A percentile compares a stretch with the other conserved stretches of the same genome.
phyloP scores from a whole-genome alignment of 2,888 invertebrate genomes.

The Ligdia adustata region DNA sequence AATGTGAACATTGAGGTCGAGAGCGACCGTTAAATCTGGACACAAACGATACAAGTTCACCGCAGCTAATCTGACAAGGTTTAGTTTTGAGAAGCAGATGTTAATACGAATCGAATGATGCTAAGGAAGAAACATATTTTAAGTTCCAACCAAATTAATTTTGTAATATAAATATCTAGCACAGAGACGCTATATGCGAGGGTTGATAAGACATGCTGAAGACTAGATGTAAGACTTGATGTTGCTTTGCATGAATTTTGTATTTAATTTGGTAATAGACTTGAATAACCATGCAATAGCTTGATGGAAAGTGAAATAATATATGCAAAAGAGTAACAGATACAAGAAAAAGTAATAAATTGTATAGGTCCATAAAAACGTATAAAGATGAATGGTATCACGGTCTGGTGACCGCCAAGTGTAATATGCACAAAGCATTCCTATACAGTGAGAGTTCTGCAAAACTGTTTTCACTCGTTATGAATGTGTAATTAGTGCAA shows the following conservation, averaged over 20 bases:
- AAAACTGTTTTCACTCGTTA: constrained; percentile 42
- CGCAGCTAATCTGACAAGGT: constrained; percentile 17
- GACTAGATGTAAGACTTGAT: too few species aligned
- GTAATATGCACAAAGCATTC: too few species aligned
- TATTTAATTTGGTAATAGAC: too few species aligned
- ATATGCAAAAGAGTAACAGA: background rate
- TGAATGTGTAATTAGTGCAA: constrained; percentile 37
- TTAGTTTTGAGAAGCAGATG: constrained; percentile 2
- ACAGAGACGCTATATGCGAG: too few species aligned
- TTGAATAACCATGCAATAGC: too few species aligned
- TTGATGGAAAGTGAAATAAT: too few species aligned
- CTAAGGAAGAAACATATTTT: background rate
- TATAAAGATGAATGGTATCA: constrained; percentile 29
- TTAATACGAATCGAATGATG: constrained; percentile 6
- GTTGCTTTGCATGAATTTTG: too few species aligned
- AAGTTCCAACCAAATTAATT: background rate
- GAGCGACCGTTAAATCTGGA: constrained; percentile 11
- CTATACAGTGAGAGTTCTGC: constrained; percentile 37
- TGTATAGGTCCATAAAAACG: constrained; percentile 7
- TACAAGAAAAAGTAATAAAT: background rate
- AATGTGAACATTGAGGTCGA: constrained; percentile 5
- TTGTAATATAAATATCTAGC: too few species aligned
- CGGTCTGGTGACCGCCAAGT: constrained; percentile 41
- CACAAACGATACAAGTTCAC: constrained; percentile 11
- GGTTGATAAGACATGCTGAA: too few species aligned